Percentiles rank a stretch among this genome's conserved stretches.
phyloP scores from a whole-genome alignment of 2,797 vertebrate species.

The Sylvia borin region DNA sequence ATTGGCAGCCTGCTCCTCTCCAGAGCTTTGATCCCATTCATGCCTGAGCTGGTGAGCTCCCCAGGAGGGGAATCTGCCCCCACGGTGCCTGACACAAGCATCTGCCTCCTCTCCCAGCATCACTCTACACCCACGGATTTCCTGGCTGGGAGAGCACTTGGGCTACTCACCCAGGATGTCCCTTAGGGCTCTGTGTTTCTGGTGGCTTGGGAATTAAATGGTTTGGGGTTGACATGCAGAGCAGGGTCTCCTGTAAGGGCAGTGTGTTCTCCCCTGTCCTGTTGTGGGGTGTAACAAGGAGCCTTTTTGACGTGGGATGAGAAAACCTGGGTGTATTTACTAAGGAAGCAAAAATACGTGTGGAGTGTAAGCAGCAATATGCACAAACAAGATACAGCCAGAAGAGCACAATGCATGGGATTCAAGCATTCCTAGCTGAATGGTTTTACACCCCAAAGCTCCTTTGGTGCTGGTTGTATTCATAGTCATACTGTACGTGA shows the following conservation, averaged over 20 bases:
- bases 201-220: conserved; percentile 63
- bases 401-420: not conserved
- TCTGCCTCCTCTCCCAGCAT: conserved; percentile 58
- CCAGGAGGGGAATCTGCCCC: not conserved
- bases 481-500: conserved; percentile 35
- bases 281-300: not conserved
- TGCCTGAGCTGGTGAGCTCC: not conserved
- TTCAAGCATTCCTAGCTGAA: not conserved
- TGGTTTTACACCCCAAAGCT: conserved; percentile 19
- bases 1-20: conserved; percentile 13
- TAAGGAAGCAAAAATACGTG: not conserved
- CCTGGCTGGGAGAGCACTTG: conserved; percentile 60
- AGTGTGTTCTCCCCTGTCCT: not conserved
- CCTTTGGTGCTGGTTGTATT: not conserved
- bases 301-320: not conserved
- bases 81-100: not conserved
- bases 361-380: not conserved
- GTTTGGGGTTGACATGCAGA: conserved; percentile 53
- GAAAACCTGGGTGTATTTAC: not conserved
- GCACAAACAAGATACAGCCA: not conserved
- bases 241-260: conserved; percentile 17
- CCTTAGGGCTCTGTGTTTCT: conserved; percentile 56
- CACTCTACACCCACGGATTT: conserved; percentile 63
- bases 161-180: conserved; percentile 57
- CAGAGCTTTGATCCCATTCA: not conserved